Conservation (phyloP, 2,113 vertebrate genomes). For the Manacus vitellinus region DNA sequence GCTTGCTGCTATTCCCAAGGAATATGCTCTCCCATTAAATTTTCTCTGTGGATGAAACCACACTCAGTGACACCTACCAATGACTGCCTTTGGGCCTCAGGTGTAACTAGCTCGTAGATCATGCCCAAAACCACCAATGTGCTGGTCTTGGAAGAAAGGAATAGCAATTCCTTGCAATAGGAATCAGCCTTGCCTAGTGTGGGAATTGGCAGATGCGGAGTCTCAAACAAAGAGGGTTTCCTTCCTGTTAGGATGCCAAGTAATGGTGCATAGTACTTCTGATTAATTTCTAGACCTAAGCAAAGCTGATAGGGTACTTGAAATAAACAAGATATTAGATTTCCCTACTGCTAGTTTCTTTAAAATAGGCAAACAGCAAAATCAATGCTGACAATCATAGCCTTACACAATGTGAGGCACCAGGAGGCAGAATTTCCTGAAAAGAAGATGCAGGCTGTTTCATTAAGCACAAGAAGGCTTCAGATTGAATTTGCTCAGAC, state of each 20-base stretch:
- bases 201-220: fast-evolving
- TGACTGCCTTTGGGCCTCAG: not conserved
- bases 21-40: not conserved
- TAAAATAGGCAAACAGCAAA: not conserved
- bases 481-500: not conserved
- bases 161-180: not conserved
- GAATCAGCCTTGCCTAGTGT: not conserved
- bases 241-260: not conserved
- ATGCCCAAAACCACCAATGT: not conserved
- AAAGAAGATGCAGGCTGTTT: not conserved
- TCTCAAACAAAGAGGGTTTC: not conserved
- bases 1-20: not conserved
- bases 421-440: not conserved
- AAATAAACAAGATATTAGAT: not conserved
- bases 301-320: not conserved
- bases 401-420: not conserved
- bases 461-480: not conserved
- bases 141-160: not conserved
- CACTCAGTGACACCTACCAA: not conserved
- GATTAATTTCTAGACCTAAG: not conserved
- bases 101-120: not conserved
- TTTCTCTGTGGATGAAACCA: not conserved
- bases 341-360: not conserved
- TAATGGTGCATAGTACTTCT: not conserved
- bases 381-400: not conserved